phyloP scores from a whole-genome alignment of 2,888 invertebrate genomes.

The Zaprionus bogoriensis region DNA sequence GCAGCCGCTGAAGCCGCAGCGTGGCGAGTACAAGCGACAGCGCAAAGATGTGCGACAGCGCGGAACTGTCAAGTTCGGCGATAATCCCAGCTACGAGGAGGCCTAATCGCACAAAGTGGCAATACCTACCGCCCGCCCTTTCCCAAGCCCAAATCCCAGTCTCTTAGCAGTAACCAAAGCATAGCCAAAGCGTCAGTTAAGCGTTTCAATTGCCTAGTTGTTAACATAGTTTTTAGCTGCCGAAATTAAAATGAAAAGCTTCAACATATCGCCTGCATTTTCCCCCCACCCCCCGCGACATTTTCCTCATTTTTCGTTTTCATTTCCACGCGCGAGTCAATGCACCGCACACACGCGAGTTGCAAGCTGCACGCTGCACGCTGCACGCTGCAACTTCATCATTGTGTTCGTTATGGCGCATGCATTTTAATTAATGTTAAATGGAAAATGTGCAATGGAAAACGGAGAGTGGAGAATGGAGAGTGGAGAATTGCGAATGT shows the following conservation, averaged over 20 bases:
- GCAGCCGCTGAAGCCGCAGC: slow-evolving; percentile 46
- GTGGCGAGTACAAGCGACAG: slow-evolving; percentile 50
- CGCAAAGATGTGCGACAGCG: slow-evolving; percentile 65
- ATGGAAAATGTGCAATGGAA: neutral
- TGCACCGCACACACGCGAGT: slow-evolving; percentile 58
- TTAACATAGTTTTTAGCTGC: slow-evolving; percentile 45
- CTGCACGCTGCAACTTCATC: slow-evolving; percentile 48
- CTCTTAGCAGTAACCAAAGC: slow-evolving; percentile 59
- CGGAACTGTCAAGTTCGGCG: slow-evolving; percentile 75
- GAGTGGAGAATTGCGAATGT: neutral
- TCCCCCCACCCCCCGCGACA: slow-evolving; percentile 4
- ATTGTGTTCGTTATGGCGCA: slow-evolving; percentile 39
- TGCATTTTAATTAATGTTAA: slow-evolving; percentile 37
- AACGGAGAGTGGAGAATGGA: slow-evolving; percentile 20
- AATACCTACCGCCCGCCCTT: no score
- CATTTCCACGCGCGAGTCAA: slow-evolving; percentile 2
- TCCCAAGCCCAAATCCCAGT: neutral
- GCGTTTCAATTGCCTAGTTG: slow-evolving; percentile 51
- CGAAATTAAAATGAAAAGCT: slow-evolving; percentile 40
- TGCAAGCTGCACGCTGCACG: neutral
- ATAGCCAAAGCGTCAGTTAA: slow-evolving; percentile 60
- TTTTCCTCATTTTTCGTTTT: slow-evolving; percentile 20
- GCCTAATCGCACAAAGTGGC: no score
- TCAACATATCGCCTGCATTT: slow-evolving; percentile 17
- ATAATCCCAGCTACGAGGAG: slow-evolving; percentile 67